phyloP scores from a whole-genome alignment of 2,113 vertebrate species.

The Thalassoma bifasciatum region DNA sequence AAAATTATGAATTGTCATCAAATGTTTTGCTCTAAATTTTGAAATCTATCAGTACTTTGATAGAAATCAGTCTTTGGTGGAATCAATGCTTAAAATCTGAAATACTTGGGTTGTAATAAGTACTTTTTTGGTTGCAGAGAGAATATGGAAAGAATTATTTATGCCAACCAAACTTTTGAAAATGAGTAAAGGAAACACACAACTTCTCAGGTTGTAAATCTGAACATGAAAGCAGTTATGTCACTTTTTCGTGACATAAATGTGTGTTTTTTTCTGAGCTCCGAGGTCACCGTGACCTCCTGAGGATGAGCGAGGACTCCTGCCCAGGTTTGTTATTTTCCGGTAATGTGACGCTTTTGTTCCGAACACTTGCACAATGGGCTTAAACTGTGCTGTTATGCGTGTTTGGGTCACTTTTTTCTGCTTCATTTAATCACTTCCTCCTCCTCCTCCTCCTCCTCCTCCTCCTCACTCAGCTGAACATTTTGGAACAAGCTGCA shows the following conservation, averaged over 20 bases:
- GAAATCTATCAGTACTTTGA: too few species aligned
- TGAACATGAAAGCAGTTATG: too few species aligned
- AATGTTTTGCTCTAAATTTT: too few species aligned
- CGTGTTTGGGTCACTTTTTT: not conserved
- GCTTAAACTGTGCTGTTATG: not conserved
- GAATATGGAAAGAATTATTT: too few species aligned
- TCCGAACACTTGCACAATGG: not conserved
- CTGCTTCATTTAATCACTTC: not conserved
- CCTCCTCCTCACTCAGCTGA: not conserved
- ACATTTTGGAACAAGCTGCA: constrained; percentile 50
- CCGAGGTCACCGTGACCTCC: not conserved
- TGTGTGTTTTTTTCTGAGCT: not conserved
- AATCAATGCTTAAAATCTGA: too few species aligned
- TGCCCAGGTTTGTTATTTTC: not conserved
- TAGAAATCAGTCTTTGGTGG: too few species aligned
- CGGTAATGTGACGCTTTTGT: not conserved
- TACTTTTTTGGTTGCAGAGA: too few species aligned
- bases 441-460: constrained; percentile 1
- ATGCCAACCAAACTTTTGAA: too few species aligned
- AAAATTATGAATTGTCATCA: too few species aligned
- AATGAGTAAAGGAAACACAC: too few species aligned
- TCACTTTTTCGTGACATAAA: not conserved
- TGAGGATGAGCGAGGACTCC: not conserved
- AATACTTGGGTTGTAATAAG: too few species aligned
- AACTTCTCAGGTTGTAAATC: too few species aligned